Conservation (phyloP, 2,888 invertebrate genomes). For the Campoletis raptor region DNA sequence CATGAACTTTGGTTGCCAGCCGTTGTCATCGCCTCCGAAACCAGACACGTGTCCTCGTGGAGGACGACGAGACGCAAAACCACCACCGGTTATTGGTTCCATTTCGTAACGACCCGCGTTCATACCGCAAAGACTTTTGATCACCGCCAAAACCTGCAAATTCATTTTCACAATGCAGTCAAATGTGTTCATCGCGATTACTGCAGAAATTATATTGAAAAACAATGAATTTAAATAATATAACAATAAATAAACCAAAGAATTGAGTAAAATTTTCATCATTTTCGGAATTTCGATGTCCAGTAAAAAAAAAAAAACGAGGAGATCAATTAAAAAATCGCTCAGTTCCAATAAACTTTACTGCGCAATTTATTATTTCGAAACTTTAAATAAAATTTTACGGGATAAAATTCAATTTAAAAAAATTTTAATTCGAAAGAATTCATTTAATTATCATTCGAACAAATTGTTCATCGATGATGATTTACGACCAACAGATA, state of each 20-base stretch:
- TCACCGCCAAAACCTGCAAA: conserved; percentile 88
- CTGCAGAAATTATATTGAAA: background rate
- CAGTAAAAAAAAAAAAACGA: background rate
- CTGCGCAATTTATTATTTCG: too few species aligned
- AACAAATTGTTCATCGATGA: background rate
- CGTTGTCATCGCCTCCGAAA: conserved; percentile 77
- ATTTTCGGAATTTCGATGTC: background rate
- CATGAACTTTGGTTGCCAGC: conserved; percentile 84
- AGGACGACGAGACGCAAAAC: conserved; percentile 86
- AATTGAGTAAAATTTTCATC: background rate
- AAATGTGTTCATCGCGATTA: background rate
- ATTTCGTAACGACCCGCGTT: conserved; percentile 91
- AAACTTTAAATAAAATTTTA: too few species aligned
- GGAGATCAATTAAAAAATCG: background rate
- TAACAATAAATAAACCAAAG: background rate
- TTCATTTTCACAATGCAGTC: background rate
- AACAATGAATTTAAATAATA: too few species aligned
- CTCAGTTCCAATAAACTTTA: background rate
- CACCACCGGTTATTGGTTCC: conserved; percentile 86
- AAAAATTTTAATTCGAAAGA: background rate
- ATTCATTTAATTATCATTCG: background rate
- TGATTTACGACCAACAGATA: background rate
- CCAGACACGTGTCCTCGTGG: conserved; percentile 84
- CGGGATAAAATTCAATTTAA: conserved; percentile 64
- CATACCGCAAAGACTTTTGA: conserved; percentile 91